phyloP scores from a whole-genome alignment of 2,797 vertebrate species.

The Acanthiza pusilla region DNA sequence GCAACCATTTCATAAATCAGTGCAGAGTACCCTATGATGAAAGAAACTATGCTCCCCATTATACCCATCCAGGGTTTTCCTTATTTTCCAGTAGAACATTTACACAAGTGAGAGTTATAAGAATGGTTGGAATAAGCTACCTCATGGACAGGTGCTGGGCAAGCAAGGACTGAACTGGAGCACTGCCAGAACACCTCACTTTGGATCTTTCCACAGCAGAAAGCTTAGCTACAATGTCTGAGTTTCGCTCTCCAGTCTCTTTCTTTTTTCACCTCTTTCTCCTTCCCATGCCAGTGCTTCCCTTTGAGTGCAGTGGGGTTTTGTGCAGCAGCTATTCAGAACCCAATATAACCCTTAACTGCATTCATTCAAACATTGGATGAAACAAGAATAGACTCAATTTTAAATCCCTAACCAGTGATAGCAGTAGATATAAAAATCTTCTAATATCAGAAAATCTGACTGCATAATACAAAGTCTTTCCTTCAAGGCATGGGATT shows the following conservation, averaged over 20 bases:
- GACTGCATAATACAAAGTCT: neutral
- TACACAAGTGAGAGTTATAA: neutral
- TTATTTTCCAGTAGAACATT: neutral
- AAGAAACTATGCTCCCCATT: neutral
- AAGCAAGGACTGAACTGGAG: neutral
- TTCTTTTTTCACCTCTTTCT: neutral
- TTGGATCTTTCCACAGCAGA: neutral
- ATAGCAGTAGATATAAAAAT: neutral
- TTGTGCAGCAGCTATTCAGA: neutral
- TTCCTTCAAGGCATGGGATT: neutral
- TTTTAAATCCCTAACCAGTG: neutral
- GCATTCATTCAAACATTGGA: neutral
- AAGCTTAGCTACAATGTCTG: neutral
- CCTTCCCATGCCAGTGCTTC: neutral
- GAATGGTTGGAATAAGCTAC: constrained; percentile 19
- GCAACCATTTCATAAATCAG: neutral
- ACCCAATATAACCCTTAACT: neutral
- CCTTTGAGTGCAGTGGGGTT: neutral
- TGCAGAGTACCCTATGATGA: neutral
- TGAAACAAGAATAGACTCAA: neutral
- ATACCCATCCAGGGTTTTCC: neutral
- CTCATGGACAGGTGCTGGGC: constrained; percentile 33
- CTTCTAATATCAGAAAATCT: neutral
- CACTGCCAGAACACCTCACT: neutral
- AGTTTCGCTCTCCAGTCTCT: neutral